phyloP scores from a whole-genome alignment of 2,797 vertebrate genomes.

The Bovichtus variegatus region DNA sequence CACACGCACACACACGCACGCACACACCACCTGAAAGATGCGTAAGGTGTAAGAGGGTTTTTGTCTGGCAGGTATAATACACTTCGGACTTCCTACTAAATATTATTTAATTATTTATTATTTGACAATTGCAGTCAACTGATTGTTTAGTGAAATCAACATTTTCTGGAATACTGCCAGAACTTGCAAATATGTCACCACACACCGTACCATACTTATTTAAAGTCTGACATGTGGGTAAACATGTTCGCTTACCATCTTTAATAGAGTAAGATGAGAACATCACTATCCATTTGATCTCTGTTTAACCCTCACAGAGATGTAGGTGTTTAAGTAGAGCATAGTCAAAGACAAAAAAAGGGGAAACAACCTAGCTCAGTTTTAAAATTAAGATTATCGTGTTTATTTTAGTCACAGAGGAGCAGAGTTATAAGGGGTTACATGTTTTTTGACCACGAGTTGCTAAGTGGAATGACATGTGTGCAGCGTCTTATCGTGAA shows the following conservation, averaged over 20 bases:
- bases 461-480: not conserved
- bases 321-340: not conserved
- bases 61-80: conserved; percentile 20
- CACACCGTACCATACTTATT: not conserved
- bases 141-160: not conserved
- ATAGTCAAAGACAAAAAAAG: not conserved
- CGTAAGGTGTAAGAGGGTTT: not conserved
- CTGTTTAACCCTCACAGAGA: not conserved
- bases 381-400: too few relatives aligned
- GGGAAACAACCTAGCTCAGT: not conserved
- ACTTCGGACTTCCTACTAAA: conserved; percentile 22
- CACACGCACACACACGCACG: not conserved
- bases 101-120: too few relatives aligned
- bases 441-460: not conserved
- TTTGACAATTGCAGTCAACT: too few relatives aligned
- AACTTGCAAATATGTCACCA: not conserved
- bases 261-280: not conserved
- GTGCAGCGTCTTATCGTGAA: not conserved
- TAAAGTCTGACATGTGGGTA: not conserved
- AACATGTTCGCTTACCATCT: not conserved
- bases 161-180: not conserved
- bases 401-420: not conserved
- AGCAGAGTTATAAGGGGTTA: not conserved
- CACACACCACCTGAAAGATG: conserved; percentile 5
- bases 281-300: not conserved